A percentile compares a stretch with the other conserved stretches of the same genome.
These are phyloP conservation scores for Callorhinus ursinus DNA, from an alignment of 2,113 vertebrate species.

Conservation along the genomic window DNA sequence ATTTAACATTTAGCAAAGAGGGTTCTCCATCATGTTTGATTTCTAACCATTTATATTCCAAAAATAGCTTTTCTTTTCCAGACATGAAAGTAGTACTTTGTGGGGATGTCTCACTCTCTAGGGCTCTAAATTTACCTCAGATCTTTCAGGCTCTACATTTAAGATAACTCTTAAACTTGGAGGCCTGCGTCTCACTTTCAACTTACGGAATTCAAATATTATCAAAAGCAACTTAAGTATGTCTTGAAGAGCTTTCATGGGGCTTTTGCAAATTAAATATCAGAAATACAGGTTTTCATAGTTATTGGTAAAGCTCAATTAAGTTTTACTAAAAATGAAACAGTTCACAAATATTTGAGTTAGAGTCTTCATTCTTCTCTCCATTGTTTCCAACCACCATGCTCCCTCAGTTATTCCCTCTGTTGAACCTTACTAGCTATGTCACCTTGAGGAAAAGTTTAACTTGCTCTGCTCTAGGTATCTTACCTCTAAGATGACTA, in stretches of 20 bases:
- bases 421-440: background rate
- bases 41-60: conserved; percentile 72
- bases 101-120: conserved; percentile 39
- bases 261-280: background rate
- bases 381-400: background rate
- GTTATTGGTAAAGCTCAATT: conserved; percentile 7
- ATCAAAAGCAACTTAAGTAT: background rate
- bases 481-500: background rate
- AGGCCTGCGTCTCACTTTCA: conserved; percentile 26
- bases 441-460: background rate
- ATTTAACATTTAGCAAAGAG: conserved; percentile 76
- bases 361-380: background rate
- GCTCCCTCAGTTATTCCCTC: background rate
- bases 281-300: background rate
- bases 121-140: conserved; percentile 69
- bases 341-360: conserved; percentile 13
- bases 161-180: conserved; percentile 44
- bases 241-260: background rate
- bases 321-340: background rate
- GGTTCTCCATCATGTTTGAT: conserved; percentile 65
- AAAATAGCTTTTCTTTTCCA: conserved; percentile 78
- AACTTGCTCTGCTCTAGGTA: background rate
- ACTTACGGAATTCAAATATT: conserved; percentile 19
- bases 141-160: conserved; percentile 32
- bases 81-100: conserved; percentile 56